A percentile compares a stretch with the other conserved stretches of the same genome.
Conservation (phyloP, 2,888 invertebrate genomes). For the Spodoptera picta region DNA sequence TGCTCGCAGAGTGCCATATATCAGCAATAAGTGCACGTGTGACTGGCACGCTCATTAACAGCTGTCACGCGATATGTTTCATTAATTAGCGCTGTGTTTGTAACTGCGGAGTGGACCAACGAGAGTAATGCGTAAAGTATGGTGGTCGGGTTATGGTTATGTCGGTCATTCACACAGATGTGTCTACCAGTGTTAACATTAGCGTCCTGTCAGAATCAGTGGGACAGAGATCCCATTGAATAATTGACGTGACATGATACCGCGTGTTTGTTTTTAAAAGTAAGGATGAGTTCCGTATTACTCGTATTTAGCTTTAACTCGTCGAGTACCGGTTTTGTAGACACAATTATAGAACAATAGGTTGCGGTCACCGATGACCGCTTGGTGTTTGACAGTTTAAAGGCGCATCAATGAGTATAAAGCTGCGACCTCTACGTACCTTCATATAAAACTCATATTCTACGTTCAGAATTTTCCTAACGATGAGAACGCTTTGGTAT, state of each 20-base stretch:
- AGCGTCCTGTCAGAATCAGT: constrained; percentile 3
- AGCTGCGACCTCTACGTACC: not conserved
- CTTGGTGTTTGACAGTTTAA: too few relatives aligned
- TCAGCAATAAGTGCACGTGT: constrained; percentile 47
- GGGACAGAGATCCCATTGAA: not conserved
- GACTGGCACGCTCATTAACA: constrained; percentile 46
- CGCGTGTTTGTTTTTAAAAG: not conserved
- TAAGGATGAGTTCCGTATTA: too few relatives aligned
- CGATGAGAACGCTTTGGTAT: constrained; percentile 27
- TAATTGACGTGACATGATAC: constrained; percentile 6
- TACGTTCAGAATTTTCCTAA: constrained; percentile 22
- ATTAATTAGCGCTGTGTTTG: constrained; percentile 40
- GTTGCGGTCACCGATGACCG: too few relatives aligned
- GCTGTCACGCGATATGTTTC: constrained; percentile 57
- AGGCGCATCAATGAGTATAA: too few relatives aligned
- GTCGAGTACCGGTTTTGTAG: too few relatives aligned
- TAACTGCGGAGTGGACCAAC: constrained; percentile 21
- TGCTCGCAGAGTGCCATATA: constrained; percentile 34
- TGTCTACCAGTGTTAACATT: constrained; percentile 7
- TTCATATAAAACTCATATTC: not conserved
- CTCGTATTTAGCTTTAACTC: too few relatives aligned
- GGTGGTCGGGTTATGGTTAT: constrained; percentile 12
- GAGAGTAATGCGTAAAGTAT: constrained; percentile 22
- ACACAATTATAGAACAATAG: too few relatives aligned
- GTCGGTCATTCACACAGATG: constrained; percentile 9